Conservation (phyloP, 1,140 invertebrate species). For the Goniozus legneri region DNA sequence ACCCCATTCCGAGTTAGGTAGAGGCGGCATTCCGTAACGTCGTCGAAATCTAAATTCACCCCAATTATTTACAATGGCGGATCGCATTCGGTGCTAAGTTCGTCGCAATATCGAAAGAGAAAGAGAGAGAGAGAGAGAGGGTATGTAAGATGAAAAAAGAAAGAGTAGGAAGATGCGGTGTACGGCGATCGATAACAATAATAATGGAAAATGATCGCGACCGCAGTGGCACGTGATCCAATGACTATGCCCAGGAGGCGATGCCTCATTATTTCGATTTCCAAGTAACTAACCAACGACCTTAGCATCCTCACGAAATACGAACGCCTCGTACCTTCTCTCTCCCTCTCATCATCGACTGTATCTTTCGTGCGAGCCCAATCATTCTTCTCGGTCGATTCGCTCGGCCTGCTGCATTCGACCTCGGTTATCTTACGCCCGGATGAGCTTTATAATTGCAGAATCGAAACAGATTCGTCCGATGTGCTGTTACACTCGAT, state of each 20-base stretch:
- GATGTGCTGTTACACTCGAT: too few relatives aligned
- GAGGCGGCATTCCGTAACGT: conserved; percentile 22
- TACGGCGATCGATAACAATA: conserved; percentile 43
- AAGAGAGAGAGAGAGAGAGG: conserved; percentile 4
- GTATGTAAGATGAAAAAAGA: not conserved
- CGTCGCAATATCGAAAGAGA: conserved; percentile 25
- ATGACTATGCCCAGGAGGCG: conserved; percentile 45
- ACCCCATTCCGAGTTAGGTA: too few relatives aligned
- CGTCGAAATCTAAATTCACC: conserved; percentile 32
- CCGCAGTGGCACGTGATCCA: conserved; percentile 49
- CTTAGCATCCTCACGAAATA: conserved; percentile 36
- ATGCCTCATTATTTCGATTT: conserved; percentile 50
- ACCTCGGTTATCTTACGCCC: conserved; percentile 13
- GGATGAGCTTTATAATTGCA: conserved; percentile 14
- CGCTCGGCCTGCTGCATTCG: conserved; percentile 10
- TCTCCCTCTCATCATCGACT: conserved; percentile 21
- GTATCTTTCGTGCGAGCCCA: conserved; percentile 34
- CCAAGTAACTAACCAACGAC: conserved; percentile 42
- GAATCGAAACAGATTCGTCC: too few relatives aligned
- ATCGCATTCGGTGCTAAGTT: conserved; percentile 22
- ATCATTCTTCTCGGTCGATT: conserved; percentile 26
- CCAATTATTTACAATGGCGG: conserved; percentile 25
- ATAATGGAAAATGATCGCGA: conserved; percentile 50
- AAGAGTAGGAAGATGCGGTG: conserved; percentile 9
- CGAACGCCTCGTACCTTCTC: conserved; percentile 19